Evolutionary conservation across 2,113 vertebrate species (phyloP).

Genomic region (Phylloscopus trochiloides): DNA sequence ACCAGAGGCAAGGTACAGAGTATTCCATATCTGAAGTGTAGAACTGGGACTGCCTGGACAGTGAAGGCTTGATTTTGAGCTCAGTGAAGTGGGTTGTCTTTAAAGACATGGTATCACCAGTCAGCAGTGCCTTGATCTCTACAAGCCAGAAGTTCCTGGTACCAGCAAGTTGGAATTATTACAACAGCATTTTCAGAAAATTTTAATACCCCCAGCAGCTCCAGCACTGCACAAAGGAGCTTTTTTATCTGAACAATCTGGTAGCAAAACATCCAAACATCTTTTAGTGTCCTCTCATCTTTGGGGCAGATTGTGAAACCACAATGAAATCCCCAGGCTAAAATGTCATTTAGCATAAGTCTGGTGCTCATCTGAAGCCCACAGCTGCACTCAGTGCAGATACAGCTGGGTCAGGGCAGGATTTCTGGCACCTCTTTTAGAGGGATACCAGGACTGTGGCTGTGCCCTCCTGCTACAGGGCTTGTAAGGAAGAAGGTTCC

Average conservation of each 20-base stretch:
- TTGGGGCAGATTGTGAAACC: neutral
- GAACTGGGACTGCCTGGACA: neutral
- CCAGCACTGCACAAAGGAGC: neutral
- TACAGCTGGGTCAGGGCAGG: neutral
- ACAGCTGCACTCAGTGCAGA: neutral
- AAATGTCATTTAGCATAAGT: accelerated
- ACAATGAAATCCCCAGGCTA: neutral
- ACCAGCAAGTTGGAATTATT: neutral
- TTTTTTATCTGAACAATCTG: neutral
- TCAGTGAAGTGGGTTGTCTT: neutral
- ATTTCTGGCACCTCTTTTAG: neutral
- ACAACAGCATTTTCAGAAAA: neutral
- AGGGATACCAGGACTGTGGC: neutral
- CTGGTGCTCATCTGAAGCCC: neutral
- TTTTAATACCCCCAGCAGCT: neutral
- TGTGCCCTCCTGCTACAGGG: neutral
- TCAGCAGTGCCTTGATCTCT: neutral
- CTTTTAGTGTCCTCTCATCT: neutral
- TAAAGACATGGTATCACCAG: neutral
- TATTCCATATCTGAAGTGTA: neutral
- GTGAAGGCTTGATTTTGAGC: neutral
- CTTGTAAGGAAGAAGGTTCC: neutral
- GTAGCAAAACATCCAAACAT: neutral
- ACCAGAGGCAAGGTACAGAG: neutral
- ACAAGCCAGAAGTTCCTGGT: neutral